phyloP scores from a whole-genome alignment of 2,797 vertebrate species.

The Phataginus tricuspis region DNA sequence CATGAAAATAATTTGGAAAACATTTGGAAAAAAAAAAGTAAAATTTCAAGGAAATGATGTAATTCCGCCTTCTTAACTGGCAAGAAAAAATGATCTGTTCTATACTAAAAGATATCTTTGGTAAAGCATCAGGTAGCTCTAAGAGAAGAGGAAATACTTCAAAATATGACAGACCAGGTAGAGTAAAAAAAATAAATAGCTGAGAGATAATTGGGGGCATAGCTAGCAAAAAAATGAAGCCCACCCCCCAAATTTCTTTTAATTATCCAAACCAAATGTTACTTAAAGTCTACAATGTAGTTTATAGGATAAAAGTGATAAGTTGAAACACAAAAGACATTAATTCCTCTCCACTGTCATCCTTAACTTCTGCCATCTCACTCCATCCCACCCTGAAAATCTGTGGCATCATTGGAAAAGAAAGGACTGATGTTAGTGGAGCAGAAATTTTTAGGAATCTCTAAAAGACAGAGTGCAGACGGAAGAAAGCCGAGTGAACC shows the following conservation, averaged over 20 bases:
- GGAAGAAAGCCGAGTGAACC: neutral
- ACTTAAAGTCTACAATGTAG: neutral
- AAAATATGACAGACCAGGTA: neutral
- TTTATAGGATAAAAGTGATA: neutral
- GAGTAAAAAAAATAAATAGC: neutral
- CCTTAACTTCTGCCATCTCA: neutral
- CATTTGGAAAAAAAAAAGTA: neutral
- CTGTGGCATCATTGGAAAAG: neutral
- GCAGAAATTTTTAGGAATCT: neutral
- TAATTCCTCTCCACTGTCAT: neutral
- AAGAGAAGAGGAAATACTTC: neutral
- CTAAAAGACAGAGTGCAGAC: neutral
- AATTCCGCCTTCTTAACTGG: neutral
- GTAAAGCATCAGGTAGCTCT: neutral
- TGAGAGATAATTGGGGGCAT: neutral
- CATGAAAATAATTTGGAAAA: constrained; percentile 8
- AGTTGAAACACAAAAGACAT: neutral
- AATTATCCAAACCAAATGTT: neutral
- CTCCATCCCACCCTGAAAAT: neutral
- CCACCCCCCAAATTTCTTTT: neutral
- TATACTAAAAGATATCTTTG: neutral
- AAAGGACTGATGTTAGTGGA: neutral
- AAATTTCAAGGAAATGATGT: neutral
- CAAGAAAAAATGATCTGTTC: neutral
- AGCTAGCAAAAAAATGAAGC: neutral